Evolutionary conservation across 1,140 invertebrate genomes (phyloP).

Genomic region (Bombus waltoni): DNA sequence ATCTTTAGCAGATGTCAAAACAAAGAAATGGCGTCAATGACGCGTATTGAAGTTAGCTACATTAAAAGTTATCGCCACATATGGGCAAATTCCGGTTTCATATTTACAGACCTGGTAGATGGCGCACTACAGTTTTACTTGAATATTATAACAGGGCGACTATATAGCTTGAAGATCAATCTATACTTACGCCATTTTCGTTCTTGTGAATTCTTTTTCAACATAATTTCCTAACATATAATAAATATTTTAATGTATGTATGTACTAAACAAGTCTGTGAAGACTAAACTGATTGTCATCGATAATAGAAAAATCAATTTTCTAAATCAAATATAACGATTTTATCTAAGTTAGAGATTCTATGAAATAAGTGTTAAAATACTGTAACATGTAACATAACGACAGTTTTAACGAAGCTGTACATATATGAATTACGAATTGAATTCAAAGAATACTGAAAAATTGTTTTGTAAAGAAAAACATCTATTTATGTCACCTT

Average conservation of each 20-base stretch:
- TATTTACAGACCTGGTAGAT: too few relatives aligned
- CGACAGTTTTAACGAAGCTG: not conserved
- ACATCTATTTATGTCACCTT: constrained; percentile 54
- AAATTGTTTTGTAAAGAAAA: not conserved
- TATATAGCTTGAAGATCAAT: not conserved
- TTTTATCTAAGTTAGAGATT: not conserved
- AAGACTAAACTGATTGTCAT: not conserved
- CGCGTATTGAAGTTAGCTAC: too few relatives aligned
- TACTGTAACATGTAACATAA: not conserved
- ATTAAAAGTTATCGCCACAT: too few relatives aligned
- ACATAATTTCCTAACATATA: not conserved
- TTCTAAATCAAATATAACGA: not conserved
- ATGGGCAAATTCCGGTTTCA: too few relatives aligned
- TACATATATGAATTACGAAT: not conserved
- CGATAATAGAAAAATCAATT: not conserved
- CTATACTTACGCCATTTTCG: constrained; percentile 6
- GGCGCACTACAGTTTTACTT: constrained; percentile 7
- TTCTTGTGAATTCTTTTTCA: constrained; percentile 8
- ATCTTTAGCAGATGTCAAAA: too few relatives aligned
- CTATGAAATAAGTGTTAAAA: not conserved
- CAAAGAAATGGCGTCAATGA: too few relatives aligned
- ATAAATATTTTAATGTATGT: not conserved
- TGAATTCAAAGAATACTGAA: not conserved
- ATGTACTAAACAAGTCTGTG: not conserved
- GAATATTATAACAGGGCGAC: not conserved